Evolutionary conservation across 2,113 vertebrate species (phyloP), one percentile per base, ranked within the genome.

Genomic region (Poecilia latipinna): DNA sequence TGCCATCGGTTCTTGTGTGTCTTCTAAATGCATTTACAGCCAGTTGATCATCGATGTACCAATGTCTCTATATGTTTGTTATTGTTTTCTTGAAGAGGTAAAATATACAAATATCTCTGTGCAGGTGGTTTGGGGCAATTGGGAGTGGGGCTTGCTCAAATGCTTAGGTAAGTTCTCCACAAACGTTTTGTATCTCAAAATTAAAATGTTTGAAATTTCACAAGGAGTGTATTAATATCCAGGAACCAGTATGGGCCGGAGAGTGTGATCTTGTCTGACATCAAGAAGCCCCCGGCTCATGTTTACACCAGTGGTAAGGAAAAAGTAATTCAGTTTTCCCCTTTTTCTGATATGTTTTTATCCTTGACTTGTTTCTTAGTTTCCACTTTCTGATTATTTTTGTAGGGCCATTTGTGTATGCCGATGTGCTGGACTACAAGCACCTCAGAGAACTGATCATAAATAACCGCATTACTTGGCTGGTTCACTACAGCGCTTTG

Each of bases 221-320:
- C 54, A 0, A 0, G 44, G 10, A 82, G 8, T 86, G 0, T 72
- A 33, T 75, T 60, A 1, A 71, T 62, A 26, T 70, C n/a, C 60
- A 95, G 94, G 82, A 89, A 93, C 73, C 90, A 92, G 69, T 95
- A 91, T 8, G 94, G 94, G 51, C 88, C 35, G 67, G 93, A 95
- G 39, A 95, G 94, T n/a, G 86, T 95, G 12, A 95, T 95, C 86
- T 87, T 95, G 62, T 94, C 94, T 13, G 94, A 95, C 82, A 94
- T 95, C 65, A 94, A 93, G 91, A 95, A 93, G 87, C 94, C 94
- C 72, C 82, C 92, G 0, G 66, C 81, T 44, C 86, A 93, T 62
- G 89, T 95, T 88, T 83, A 70, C 51, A 75, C 72, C 77, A 94
- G 83, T 68, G 94, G 94, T 95, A 92, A 12, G 90, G 66, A 65